phyloP scores from a whole-genome alignment of 2,888 invertebrate genomes.

The Dryadula phaetusa region DNA sequence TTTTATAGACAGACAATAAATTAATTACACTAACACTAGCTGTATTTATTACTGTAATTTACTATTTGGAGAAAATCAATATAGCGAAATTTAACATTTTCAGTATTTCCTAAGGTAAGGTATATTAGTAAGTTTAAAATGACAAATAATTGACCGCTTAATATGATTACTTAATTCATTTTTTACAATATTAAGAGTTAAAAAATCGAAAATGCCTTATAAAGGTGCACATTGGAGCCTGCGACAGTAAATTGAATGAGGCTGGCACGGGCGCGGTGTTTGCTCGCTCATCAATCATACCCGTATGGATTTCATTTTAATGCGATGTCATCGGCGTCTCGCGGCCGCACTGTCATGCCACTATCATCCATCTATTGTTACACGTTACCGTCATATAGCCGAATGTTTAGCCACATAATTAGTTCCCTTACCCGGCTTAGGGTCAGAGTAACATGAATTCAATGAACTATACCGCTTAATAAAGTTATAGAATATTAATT shows the following conservation, averaged over 20 bases:
- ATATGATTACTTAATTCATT: neutral
- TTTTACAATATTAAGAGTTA: neutral
- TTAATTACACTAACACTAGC: neutral
- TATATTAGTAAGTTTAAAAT: no score
- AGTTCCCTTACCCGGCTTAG: slow-evolving; percentile 29
- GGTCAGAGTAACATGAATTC: slow-evolving; percentile 21
- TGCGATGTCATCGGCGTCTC: slow-evolving; percentile 81
- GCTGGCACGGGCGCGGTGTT: slow-evolving; percentile 67
- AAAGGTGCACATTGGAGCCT: slow-evolving; percentile 53
- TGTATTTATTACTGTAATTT: neutral
- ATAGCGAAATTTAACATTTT: neutral
- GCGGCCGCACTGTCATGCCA: slow-evolving; percentile 58
- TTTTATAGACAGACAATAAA: neutral
- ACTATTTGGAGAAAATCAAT: no score
- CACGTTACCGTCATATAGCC: slow-evolving; percentile 45
- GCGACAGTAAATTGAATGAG: slow-evolving; percentile 80
- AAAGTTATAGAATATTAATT: neutral
- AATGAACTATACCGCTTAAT: neutral
- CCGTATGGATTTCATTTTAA: slow-evolving; percentile 82
- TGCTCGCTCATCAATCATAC: slow-evolving; percentile 80
- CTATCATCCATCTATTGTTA: slow-evolving; percentile 54
- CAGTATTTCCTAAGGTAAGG: no score
- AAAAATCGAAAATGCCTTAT: slow-evolving; percentile 36
- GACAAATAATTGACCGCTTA: neutral
- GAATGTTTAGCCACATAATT: slow-evolving; percentile 47